These are phyloP conservation scores for Drosophila repletoides DNA, from an alignment of 1,140 invertebrate genomes.

Conservation along the genomic window DNA sequence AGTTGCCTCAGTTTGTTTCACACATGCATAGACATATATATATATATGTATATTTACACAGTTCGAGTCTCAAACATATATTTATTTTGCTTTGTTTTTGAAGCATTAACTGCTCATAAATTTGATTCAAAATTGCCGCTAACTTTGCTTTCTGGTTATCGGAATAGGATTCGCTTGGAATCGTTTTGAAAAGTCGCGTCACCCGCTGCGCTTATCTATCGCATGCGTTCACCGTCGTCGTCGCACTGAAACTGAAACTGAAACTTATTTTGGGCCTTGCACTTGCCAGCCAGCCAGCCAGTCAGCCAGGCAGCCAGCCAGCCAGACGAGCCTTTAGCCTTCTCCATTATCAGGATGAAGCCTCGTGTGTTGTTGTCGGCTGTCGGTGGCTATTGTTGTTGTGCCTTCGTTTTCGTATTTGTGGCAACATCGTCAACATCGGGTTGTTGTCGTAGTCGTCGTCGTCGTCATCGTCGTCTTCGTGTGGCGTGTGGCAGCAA, in stretches of 20 bases:
- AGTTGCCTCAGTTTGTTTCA: slow-evolving; percentile 35
- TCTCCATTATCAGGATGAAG: slow-evolving; percentile 39
- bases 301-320: background rate
- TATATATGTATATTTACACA: slow-evolving; percentile 6
- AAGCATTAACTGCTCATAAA: slow-evolving; percentile 42
- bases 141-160: slow-evolving; percentile 9
- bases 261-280: slow-evolving; percentile 59
- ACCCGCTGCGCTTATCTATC: slow-evolving; percentile 23
- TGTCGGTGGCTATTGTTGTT: background rate
- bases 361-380: slow-evolving; percentile 17
- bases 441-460: background rate
- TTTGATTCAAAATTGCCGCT: slow-evolving; percentile 25
- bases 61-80: slow-evolving; percentile 7
- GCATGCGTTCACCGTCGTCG: slow-evolving; percentile 63
- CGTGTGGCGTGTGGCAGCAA: background rate
- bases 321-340: slow-evolving; percentile 38
- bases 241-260: slow-evolving; percentile 73
- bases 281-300: slow-evolving; percentile 38
- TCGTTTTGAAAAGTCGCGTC: background rate
- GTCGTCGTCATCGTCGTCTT: background rate
- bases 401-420: slow-evolving; percentile 2
- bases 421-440: background rate
- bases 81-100: slow-evolving; percentile 15
- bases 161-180: background rate
- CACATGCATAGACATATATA: slow-evolving; percentile 9